Evolutionary conservation across 2,888 invertebrate species (phyloP).

Genomic region (Hedya salicella): DNA sequence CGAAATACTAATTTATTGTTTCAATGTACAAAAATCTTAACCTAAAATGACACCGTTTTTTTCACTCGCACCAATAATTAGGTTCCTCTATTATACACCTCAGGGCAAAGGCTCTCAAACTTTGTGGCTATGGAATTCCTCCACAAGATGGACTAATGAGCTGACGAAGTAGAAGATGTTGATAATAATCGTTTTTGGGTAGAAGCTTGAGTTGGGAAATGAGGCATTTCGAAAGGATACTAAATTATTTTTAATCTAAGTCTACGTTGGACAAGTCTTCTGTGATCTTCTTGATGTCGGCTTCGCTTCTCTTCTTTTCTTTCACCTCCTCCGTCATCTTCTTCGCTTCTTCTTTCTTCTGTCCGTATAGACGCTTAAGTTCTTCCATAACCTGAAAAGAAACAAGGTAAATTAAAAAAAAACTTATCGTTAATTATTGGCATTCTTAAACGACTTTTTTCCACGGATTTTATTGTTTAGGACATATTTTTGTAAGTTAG

Average conservation of each 20-base stretch:
- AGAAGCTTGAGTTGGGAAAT: no score
- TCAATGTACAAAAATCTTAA: constrained; percentile 17
- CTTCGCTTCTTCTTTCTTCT: constrained; percentile 67
- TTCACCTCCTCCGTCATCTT: constrained; percentile 56
- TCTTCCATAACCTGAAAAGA: constrained; percentile 58
- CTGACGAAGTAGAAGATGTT: no score
- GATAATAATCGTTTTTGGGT: no score
- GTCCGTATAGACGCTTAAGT: constrained; percentile 66
- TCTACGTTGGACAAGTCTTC: constrained; percentile 85
- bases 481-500: no score
- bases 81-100: no score
- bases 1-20: not conserved
- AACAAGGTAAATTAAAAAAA: not conserved
- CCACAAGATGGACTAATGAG: no score
- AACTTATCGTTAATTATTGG: not conserved
- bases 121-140: no score
- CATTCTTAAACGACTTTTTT: no score
- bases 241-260: constrained; percentile 64
- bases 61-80: constrained; percentile 4
- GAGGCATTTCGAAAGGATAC: no score
- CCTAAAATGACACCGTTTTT: constrained; percentile 26
- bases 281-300: constrained; percentile 81
- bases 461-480: no score
- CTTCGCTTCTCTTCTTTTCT: constrained; percentile 60
- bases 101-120: no score